Base-by-base conservation (phyloP, 1,140 invertebrate species). In the Zaprionus ghesquierei region DNA sequence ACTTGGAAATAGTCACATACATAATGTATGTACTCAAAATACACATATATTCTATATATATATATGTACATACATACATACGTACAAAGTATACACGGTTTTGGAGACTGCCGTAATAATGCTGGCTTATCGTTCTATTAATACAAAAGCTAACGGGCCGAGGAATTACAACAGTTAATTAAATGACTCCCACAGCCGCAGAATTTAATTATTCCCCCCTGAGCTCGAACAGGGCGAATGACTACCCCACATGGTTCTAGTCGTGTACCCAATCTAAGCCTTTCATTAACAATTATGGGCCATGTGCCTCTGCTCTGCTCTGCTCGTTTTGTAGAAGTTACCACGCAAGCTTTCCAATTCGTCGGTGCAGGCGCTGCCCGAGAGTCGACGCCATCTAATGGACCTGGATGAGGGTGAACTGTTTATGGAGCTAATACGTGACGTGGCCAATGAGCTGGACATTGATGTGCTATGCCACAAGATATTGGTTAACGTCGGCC, bases 381-480 rank as follows among this genome's bases (percentile, higher is more conserved):
- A 92, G 31, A 92, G 93, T 73, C 92, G 94, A 25, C 92, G 93
- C 62, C 93, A 94, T 79, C 90, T 95, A 71, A 94, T 94, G 90
- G 93, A 94, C 82, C 91, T 96, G 70, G 95, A 96, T 89, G 95
- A 97, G 84, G 95, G 95, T 25, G 96, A 97, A 74, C 94, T 98
- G 18, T 97, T 98, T 90, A 98, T 98, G 96, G 97, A 98, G 92
- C 94, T 98, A 61, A 98, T 98, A 80, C 94, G 96, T 49, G 97
- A 98, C 91, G 97, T 98, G 51, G 96, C 97, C 68, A 98, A 98
- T 91, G 97, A 98, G 92, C 92, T 98, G 86, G 97, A 98, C 90
- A 97, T 98, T 84, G 96, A 98, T 92, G 95, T 97, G 10, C 94
- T 98, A 5, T 98, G 97, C 90, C 97, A 98, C 92, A 98, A 98